Evolutionary conservation across 2,113 vertebrate genomes (phyloP).

Genomic region (Centrocercus urophasianus): DNA sequence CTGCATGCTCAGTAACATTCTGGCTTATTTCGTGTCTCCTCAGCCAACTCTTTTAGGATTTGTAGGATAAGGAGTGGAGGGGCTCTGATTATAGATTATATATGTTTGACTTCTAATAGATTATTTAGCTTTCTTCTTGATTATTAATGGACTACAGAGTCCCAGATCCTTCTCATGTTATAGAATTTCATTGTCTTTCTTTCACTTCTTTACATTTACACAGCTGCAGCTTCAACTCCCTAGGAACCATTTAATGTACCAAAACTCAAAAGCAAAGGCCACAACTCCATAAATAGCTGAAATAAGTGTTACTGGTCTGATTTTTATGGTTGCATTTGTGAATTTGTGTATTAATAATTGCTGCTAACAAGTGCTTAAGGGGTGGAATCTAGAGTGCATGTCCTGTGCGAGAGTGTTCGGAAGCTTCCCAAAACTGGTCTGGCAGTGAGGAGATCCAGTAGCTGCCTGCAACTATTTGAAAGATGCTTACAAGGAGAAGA

Average conservation of each 20-base stretch:
- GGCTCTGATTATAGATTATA: not conserved
- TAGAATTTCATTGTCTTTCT: not conserved
- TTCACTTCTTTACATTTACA: not conserved
- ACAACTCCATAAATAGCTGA: not conserved
- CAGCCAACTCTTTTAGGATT: not conserved
- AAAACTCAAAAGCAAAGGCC: not conserved
- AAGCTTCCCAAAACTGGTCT: not conserved
- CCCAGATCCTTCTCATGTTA: not conserved
- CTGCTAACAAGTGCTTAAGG: not conserved
- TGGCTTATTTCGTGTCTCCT: not conserved
- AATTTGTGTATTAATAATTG: not conserved
- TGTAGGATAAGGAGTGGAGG: not conserved
- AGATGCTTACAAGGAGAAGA: not conserved
- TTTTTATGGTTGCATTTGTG: not conserved
- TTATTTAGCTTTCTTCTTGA: not conserved
- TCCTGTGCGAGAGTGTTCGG: not conserved
- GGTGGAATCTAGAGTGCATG: not conserved
- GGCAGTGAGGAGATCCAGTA: not conserved
- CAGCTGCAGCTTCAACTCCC: not conserved
- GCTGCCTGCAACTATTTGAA: not conserved
- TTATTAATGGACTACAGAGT: no score
- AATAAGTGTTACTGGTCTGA: not conserved
- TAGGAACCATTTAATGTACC: not conserved
- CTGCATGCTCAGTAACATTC: not conserved
- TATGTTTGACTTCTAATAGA: not conserved